A percentile compares a stretch with the other conserved stretches of the same genome.
These are phyloP conservation scores for Glyptemys insculpta DNA, from an alignment of 2,797 vertebrate genomes.

Conservation along the genomic window DNA sequence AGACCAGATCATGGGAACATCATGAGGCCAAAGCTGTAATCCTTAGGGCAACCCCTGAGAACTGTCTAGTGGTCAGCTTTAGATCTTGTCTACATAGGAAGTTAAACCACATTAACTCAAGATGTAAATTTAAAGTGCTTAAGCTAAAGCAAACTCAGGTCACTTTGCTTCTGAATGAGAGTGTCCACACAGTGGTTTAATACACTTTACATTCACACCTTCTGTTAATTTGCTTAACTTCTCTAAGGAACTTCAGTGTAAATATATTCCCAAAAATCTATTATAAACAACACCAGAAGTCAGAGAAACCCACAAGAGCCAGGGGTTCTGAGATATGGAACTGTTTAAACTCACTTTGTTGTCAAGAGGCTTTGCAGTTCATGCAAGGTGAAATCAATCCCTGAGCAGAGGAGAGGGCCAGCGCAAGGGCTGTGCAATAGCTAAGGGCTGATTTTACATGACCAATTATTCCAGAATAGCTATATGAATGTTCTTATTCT, in stretches of 20 bases:
- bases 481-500: neutral
- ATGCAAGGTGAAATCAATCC: neutral
- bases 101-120: too few relatives aligned
- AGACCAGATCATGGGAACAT: too few relatives aligned
- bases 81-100: too few relatives aligned
- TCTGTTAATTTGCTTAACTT: neutral
- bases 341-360: neutral
- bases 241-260: neutral
- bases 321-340: neutral
- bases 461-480: neutral
- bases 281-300: neutral
- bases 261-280: neutral
- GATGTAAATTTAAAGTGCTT: neutral
- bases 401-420: neutral
- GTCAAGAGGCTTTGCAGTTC: neutral
- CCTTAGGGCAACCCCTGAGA: too few relatives aligned
- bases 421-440: too few relatives aligned
- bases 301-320: neutral
- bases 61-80: too few relatives aligned
- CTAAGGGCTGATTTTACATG: neutral
- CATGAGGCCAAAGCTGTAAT: too few relatives aligned
- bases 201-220: neutral
- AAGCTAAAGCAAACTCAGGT: neutral
- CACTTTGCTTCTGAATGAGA: neutral
- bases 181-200: neutral